Evolutionary conservation across 2,113 vertebrate species (phyloP).

Genomic region (Aspidoscelis tigris): DNA sequence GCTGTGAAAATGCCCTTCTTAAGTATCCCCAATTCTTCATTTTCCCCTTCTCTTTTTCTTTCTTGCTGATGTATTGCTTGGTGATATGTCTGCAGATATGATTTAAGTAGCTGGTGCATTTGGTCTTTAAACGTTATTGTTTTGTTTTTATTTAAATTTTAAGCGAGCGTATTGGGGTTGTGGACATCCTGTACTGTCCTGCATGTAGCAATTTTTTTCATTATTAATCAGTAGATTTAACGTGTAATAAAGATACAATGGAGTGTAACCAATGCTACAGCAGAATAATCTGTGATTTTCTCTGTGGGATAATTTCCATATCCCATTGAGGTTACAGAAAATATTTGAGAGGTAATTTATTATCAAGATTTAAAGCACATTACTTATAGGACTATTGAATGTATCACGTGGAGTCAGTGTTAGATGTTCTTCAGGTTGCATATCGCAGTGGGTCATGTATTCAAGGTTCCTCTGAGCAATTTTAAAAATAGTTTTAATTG

Average conservation of each 20-base stretch:
- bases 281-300: neutral
- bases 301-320: neutral
- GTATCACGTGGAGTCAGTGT: too few relatives aligned
- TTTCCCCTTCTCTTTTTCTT: slow-evolving; percentile 2
- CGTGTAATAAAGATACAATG: neutral
- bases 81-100: neutral
- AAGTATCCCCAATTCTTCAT: neutral
- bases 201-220: neutral
- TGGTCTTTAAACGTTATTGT: neutral
- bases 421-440: too few relatives aligned
- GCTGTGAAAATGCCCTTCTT: slow-evolving; percentile 46
- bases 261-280: neutral
- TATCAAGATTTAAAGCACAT: too few relatives aligned
- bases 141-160: neutral
- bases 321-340: too few relatives aligned
- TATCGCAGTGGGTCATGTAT: too few relatives aligned
- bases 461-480: too few relatives aligned
- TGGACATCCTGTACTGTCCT: neutral
- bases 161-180: too few relatives aligned
- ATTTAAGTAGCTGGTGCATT: neutral
- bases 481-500: too few relatives aligned
- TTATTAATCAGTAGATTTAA: neutral
- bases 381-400: too few relatives aligned
- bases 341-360: too few relatives aligned
- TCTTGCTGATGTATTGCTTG: slow-evolving; percentile 23